A percentile compares a stretch with the other conserved stretches of the same genome.
phyloP scores from a whole-genome alignment of 2,797 vertebrate genomes.

The Coreius guichenoti region DNA sequence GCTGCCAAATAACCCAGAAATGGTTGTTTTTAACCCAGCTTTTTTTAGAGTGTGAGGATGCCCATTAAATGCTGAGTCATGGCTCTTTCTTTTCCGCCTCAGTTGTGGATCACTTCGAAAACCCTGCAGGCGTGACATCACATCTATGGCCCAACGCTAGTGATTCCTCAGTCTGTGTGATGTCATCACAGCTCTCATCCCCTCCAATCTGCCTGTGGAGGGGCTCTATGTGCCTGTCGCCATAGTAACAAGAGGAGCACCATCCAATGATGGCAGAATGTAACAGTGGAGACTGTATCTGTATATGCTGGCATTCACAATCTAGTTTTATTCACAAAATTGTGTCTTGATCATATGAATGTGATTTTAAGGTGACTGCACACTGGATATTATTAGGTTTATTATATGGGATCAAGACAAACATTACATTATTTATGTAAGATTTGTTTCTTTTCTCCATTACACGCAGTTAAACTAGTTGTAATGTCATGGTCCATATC shows the following conservation, averaged over 20 bases:
- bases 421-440: neutral
- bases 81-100: conserved; percentile 16
- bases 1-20: neutral
- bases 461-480: neutral
- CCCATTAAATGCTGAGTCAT: conserved; percentile 49
- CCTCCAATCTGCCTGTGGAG: conserved; percentile 64
- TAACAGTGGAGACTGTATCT: conserved; percentile 22
- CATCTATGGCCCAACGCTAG: conserved; percentile 51
- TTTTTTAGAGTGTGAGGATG: neutral
- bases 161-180: conserved; percentile 63
- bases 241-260: conserved; percentile 72
- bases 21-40: too few species aligned
- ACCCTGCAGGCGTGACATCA: conserved; percentile 51
- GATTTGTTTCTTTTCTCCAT: neutral
- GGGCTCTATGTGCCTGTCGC: conserved; percentile 69
- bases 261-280: conserved; percentile 58
- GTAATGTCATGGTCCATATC: conserved; percentile 8
- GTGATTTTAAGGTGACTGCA: neutral
- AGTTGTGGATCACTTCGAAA: conserved; percentile 46
- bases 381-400: neutral
- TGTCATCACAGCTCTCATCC: conserved; percentile 69
- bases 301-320: neutral
- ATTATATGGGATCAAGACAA: neutral
- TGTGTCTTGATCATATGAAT: neutral
- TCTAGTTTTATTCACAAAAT: conserved; percentile 29